phyloP scores from a whole-genome alignment of 1,140 invertebrate species.

The Habropoda laboriosa region DNA sequence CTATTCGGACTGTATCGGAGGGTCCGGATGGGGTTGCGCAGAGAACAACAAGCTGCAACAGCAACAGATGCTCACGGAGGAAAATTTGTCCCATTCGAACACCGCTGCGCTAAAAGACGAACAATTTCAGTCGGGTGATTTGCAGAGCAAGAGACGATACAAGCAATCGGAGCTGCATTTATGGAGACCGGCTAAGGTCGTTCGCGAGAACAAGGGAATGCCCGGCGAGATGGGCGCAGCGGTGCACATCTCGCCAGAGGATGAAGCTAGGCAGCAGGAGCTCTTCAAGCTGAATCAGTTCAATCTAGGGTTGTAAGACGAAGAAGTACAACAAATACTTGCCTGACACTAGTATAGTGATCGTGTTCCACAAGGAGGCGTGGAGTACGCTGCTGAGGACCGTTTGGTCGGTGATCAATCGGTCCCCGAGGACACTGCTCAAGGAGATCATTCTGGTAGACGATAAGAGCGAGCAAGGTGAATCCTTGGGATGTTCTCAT shows the following conservation, averaged over 20 bases:
- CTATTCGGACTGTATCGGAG: constrained; percentile 94
- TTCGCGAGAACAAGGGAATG: constrained; percentile 85
- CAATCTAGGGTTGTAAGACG: constrained; percentile 93
- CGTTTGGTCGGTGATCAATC: constrained; percentile 98
- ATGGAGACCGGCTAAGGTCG: constrained; percentile 88
- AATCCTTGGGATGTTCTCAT: not conserved
- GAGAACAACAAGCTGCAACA: constrained; percentile 67
- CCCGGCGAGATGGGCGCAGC: constrained; percentile 95
- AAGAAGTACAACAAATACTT: constrained; percentile 90
- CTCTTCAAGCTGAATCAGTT: constrained; percentile 99
- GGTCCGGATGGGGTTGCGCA: constrained; percentile 85
- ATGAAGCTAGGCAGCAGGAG: constrained; percentile 94
- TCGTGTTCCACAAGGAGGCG: constrained; percentile 99
- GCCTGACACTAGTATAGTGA: constrained; percentile 95
- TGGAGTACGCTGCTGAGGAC: constrained; percentile 97
- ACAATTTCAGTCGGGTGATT: not conserved
- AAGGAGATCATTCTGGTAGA: constrained; percentile 98
- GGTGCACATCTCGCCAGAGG: constrained; percentile 91
- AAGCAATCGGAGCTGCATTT: constrained; percentile 83
- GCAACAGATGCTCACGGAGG: constrained; percentile 44
- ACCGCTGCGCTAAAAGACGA: constrained; percentile 34
- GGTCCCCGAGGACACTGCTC: constrained; percentile 92
- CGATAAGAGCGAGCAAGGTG: constrained; percentile 96
- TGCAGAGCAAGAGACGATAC: constrained; percentile 72
- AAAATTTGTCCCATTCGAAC: constrained; percentile 45